These are phyloP conservation scores for Megalops atlanticus DNA, from an alignment of 2,113 vertebrate species.

Conservation along the genomic window DNA sequence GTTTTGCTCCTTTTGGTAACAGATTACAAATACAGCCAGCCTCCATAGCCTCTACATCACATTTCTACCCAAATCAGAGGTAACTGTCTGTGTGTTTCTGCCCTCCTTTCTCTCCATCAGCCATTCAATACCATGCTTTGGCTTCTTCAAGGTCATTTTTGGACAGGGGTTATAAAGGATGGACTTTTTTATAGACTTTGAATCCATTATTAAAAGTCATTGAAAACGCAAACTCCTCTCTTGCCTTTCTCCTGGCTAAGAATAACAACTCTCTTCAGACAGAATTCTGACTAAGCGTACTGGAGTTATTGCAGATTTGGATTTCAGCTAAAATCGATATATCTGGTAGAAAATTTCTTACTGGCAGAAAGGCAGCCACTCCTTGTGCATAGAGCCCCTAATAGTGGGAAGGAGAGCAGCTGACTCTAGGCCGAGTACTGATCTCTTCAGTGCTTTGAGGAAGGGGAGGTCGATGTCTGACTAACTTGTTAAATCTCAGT, in stretches of 20 bases:
- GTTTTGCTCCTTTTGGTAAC: too few relatives aligned
- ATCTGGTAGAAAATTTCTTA: not conserved
- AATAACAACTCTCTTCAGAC: too few relatives aligned
- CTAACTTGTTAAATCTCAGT: conserved; percentile 5
- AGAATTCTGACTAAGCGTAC: not conserved
- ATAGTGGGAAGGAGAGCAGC: not conserved
- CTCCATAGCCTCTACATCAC: too few relatives aligned
- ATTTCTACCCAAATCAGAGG: too few relatives aligned
- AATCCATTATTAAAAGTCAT: not conserved
- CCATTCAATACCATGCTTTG: too few relatives aligned
- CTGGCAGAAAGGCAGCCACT: not conserved
- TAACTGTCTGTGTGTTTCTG: too few relatives aligned
- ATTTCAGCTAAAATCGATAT: not conserved
- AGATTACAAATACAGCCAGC: too few relatives aligned
- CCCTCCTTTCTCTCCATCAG: too few relatives aligned
- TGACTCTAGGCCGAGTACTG: rapidly evolving
- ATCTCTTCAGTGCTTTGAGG: not conserved
- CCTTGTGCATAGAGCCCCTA: not conserved
- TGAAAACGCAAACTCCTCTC: not conserved
- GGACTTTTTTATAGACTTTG: too few relatives aligned
- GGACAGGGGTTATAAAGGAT: too few relatives aligned
- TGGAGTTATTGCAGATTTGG: not conserved
- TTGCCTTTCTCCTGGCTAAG: not conserved
- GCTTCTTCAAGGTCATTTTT: too few relatives aligned
- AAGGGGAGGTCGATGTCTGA: conserved; percentile 16